Evolutionary conservation across 2,888 invertebrate species (phyloP).

Genomic region (Cecidostiba fungosa): DNA sequence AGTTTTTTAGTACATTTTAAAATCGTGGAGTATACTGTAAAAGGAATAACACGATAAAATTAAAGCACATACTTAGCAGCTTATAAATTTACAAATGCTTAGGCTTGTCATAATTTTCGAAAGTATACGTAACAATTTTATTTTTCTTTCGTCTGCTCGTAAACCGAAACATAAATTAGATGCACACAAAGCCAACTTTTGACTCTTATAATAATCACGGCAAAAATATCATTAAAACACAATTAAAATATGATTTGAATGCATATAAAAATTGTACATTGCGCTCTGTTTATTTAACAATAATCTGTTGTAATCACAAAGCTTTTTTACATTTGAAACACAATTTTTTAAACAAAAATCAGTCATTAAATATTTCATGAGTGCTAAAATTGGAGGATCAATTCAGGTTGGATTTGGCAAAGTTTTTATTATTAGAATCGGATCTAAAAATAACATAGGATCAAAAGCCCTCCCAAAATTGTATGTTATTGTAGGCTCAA

Average conservation of each 20-base stretch:
- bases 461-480: not conserved
- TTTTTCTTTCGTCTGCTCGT: not conserved
- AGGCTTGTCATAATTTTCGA: not conserved
- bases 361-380: not conserved
- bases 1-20: slow-evolving; percentile 31
- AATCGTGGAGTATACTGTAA: slow-evolving; percentile 24
- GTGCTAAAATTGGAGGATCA: not conserved
- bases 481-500: too few relatives aligned
- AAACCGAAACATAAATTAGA: not conserved
- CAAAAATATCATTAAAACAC: not conserved
- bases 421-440: not conserved
- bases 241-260: not conserved
- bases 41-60: slow-evolving; percentile 31
- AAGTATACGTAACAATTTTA: not conserved
- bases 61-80: slow-evolving; percentile 2
- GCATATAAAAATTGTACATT: not conserved
- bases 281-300: not conserved
- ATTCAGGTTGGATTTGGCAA: not conserved
- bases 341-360: not conserved
- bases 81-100: slow-evolving; percentile 1
- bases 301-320: not conserved
- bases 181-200: not conserved
- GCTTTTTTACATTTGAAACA: not conserved
- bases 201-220: not conserved
- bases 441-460: not conserved